Percentiles rank a stretch among this genome's conserved stretches.
Evolutionary conservation across 2,888 invertebrate genomes (phyloP).

Genomic region (Philereme vetulata): DNA sequence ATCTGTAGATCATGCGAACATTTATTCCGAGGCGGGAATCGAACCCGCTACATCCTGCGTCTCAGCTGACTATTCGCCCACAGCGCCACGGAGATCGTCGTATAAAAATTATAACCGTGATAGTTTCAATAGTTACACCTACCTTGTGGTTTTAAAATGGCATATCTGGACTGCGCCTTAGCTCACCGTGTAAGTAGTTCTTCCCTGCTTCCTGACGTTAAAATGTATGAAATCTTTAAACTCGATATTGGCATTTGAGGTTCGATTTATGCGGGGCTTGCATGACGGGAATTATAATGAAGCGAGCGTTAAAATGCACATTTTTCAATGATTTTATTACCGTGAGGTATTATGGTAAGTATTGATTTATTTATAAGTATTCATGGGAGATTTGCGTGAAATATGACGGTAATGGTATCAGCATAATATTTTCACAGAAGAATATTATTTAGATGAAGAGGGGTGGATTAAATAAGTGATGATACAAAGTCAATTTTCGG

Average conservation of each 20-base stretch:
- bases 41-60: too few species aligned
- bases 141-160: background rate
- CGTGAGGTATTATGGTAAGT: slow-evolving; percentile 4
- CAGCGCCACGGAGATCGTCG: too few species aligned
- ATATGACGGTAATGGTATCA: slow-evolving; percentile 4
- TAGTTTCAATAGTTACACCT: background rate
- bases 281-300: slow-evolving; percentile 48
- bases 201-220: slow-evolving; percentile 20
- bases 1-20: too few species aligned
- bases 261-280: slow-evolving; percentile 42
- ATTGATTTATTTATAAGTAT: slow-evolving; percentile 20
- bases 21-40: too few species aligned
- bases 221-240: slow-evolving; percentile 45
- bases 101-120: too few species aligned
- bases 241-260: slow-evolving; percentile 42
- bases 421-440: background rate
- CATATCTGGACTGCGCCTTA: slow-evolving; percentile 10
- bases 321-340: slow-evolving; percentile 46
- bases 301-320: slow-evolving; percentile 45
- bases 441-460: background rate
- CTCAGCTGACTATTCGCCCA: too few species aligned
- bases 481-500: too few species aligned
- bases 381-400: slow-evolving; percentile 13
- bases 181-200: slow-evolving; percentile 13
- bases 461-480: background rate